These are phyloP conservation scores for Danaus plexippus DNA, from an alignment of 1,140 invertebrate species.

Conservation along the genomic window DNA sequence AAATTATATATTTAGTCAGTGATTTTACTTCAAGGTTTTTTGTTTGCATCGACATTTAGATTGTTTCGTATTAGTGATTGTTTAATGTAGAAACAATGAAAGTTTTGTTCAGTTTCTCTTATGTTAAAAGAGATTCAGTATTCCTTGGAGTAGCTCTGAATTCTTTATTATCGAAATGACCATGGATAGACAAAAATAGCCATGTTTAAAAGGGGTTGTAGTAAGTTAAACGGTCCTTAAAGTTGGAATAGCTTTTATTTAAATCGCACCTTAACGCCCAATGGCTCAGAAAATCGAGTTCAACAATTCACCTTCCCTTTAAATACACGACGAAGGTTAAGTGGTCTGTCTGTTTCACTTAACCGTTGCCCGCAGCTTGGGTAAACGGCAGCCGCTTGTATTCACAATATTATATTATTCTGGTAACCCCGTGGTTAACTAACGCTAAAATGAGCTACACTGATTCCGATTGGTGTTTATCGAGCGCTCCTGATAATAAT, in stretches of 20 bases:
- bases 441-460: slow-evolving; percentile 32
- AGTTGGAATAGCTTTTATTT: slow-evolving; percentile 3
- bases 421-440: slow-evolving; percentile 31
- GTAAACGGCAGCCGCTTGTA: slow-evolving; percentile 43
- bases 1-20: too few relatives aligned
- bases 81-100: too few relatives aligned
- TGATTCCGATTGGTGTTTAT: slow-evolving; percentile 31
- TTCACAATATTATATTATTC: slow-evolving; percentile 47
- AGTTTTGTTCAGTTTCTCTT: too few relatives aligned
- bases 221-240: slow-evolving; percentile 7
- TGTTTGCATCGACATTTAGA: too few relatives aligned
- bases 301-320: slow-evolving; percentile 45
- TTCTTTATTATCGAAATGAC: too few relatives aligned
- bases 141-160: too few relatives aligned
- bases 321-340: slow-evolving; percentile 58
- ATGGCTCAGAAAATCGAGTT: slow-evolving; percentile 28
- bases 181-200: too few relatives aligned
- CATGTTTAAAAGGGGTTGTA: too few relatives aligned
- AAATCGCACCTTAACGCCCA: slow-evolving; percentile 29
- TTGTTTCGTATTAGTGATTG: too few relatives aligned
- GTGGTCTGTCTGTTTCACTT: slow-evolving; percentile 61
- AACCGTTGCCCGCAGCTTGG: slow-evolving; percentile 44
- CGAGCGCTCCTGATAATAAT: slow-evolving; percentile 12
- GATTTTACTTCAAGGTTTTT: too few relatives aligned
- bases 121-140: too few relatives aligned